phyloP scores from a whole-genome alignment of 2,797 vertebrate species.

The Paguma larvata region DNA sequence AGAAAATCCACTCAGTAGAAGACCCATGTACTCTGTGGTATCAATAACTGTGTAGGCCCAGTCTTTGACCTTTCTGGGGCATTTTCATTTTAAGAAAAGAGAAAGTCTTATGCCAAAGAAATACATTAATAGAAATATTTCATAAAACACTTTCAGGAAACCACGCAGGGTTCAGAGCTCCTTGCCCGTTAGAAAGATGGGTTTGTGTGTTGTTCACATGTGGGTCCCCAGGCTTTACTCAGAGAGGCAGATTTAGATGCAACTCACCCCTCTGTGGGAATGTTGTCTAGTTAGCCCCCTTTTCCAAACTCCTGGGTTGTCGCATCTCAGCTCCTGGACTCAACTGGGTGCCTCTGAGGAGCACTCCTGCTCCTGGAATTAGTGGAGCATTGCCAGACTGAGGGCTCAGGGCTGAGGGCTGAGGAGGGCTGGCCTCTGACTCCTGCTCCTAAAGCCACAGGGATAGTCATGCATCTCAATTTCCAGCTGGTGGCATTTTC shows the following conservation, averaged over 20 bases:
- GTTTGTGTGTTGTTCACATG: background rate
- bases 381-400: background rate
- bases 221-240: background rate
- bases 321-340: background rate
- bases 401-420: background rate
- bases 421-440: background rate
- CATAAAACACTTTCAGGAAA: background rate
- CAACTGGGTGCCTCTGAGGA: background rate
- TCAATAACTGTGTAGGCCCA: background rate
- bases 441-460: background rate
- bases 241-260: background rate
- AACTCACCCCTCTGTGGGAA: background rate
- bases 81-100: slow-evolving; percentile 59
- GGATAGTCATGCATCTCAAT: background rate
- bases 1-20: background rate
- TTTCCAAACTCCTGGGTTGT: background rate
- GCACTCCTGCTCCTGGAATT: background rate
- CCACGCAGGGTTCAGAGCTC: background rate
- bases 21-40: background rate
- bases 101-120: background rate
- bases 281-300: background rate
- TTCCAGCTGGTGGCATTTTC: background rate
- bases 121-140: background rate
- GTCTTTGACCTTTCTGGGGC: background rate
- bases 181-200: background rate